phyloP scores from a whole-genome alignment of 2,113 vertebrate species.

The Aplodontia rufa region DNA sequence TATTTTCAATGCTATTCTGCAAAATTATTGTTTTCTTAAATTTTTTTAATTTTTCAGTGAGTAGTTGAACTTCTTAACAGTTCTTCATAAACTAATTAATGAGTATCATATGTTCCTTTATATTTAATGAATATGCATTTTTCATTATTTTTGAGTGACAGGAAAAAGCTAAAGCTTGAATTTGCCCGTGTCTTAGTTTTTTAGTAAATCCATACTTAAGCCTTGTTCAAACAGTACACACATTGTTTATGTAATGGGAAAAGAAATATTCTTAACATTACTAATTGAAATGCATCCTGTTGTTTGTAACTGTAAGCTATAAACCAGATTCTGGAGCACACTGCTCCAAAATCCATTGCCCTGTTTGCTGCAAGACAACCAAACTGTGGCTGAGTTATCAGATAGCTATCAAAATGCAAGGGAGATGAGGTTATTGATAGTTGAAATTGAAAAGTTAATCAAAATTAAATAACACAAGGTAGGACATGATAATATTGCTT shows the following conservation, averaged over 20 bases:
- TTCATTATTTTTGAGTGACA: conserved; percentile 42
- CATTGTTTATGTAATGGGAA: neutral
- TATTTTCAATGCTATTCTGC: conserved; percentile 3
- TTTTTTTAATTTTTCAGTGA: conserved; percentile 19
- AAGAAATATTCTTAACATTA: conserved; percentile 33
- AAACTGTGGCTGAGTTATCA: neutral
- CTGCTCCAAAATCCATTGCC: neutral
- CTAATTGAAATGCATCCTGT: neutral
- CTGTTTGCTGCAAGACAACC: neutral
- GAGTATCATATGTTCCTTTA: neutral
- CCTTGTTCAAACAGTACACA: neutral
- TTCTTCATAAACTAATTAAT: neutral
- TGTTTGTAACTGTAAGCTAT: neutral
- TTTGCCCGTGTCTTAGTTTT: neutral
- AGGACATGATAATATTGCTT: neutral
- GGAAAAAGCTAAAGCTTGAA: conserved; percentile 16
- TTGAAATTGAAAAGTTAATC: conserved; percentile 29
- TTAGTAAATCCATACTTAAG: conserved; percentile 30
- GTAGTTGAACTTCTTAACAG: neutral
- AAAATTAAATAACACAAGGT: neutral
- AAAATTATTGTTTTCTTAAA: conserved; percentile 17
- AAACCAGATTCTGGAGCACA: neutral
- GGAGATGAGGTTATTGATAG: neutral
- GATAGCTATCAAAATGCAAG: neutral
- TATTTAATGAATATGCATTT: conserved; percentile 23